Percentiles rank a stretch among this genome's conserved stretches.
Conservation (phyloP, 2,888 invertebrate genomes). For the Hemistola chrysoprasaria region DNA sequence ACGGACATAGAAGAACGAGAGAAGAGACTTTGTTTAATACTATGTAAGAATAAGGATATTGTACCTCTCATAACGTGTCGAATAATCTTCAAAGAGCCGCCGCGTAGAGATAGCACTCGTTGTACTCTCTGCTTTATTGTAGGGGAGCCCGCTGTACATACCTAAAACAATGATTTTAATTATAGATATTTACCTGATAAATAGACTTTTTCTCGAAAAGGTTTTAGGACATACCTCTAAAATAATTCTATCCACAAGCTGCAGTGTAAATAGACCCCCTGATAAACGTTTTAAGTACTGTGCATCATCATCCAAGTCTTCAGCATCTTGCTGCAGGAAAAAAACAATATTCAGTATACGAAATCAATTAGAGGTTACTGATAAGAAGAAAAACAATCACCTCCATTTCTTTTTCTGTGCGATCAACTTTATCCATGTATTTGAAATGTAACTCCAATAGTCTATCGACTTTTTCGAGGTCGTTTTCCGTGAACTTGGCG, state of each 20-base stretch:
- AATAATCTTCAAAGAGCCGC: slow-evolving; percentile 95
- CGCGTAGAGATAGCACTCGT: slow-evolving; percentile 93
- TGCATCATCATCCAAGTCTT: slow-evolving; percentile 91
- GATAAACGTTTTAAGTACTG: slow-evolving; percentile 95
- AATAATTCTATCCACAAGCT: slow-evolving; percentile 95
- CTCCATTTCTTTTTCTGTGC: slow-evolving; percentile 90
- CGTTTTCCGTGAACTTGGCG: slow-evolving; percentile 98
- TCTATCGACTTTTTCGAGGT: slow-evolving; percentile 98
- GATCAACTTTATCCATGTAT: slow-evolving; percentile 95
- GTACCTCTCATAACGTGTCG: slow-evolving; percentile 95
- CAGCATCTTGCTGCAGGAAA: slow-evolving; percentile 72
- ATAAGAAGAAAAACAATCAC: slow-evolving; percentile 33
- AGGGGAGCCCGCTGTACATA: slow-evolving; percentile 87
- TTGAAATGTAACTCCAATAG: slow-evolving; percentile 98
- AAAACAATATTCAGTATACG: not conserved
- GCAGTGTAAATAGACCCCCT: slow-evolving; percentile 97
- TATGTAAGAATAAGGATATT: no score
- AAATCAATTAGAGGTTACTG: not conserved
- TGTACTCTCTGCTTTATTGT: slow-evolving; percentile 92
- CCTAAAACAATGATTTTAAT: slow-evolving; percentile 42
- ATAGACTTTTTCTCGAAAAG: slow-evolving; percentile 1
- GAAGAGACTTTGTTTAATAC: no score
- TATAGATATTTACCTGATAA: not conserved
- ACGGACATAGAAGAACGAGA: no score
- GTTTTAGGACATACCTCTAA: slow-evolving; percentile 82